phyloP scores from a whole-genome alignment of 53 echinoderm and acorn worm species.

The Echinometra lucunter region DNA sequence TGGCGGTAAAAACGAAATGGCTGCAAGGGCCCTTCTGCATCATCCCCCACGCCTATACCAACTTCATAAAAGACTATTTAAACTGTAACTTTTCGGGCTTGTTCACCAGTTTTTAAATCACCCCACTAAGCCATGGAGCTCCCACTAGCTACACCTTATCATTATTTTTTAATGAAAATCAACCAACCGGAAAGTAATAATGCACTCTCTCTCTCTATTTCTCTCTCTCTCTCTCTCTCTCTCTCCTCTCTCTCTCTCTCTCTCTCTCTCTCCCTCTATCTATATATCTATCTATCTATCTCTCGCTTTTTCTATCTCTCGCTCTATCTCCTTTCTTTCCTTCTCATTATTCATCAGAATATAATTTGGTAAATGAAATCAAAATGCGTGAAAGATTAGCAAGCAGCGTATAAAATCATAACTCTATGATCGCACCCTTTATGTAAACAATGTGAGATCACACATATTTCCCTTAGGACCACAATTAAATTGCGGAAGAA shows the following conservation, averaged over 20 bases:
- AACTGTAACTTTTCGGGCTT: no score
- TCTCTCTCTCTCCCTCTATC: background rate
- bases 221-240: background rate
- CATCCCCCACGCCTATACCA: no score
- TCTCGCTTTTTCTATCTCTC: background rate
- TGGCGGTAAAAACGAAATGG: no score
- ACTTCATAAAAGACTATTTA: no score
- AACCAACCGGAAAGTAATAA: no score
- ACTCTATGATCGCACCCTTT: background rate
- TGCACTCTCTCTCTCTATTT: background rate
- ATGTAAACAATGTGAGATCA: background rate
- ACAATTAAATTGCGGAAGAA: slow-evolving; percentile 1
- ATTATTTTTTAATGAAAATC: no score
- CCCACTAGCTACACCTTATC: no score
- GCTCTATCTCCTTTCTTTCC: background rate
- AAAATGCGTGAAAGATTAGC: background rate
- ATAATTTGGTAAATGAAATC: slow-evolving; percentile 30
- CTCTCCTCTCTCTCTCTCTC: background rate
- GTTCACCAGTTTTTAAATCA: no score
- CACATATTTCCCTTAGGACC: background rate
- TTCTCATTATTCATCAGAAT: background rate
- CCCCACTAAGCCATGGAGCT: no score
- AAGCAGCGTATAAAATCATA: slow-evolving; percentile 10
- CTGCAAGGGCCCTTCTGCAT: no score
- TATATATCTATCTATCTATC: background rate